These are phyloP conservation scores for Ruditapes philippinarum DNA, from an alignment of 1,140 invertebrate genomes.

Conservation along the genomic window DNA sequence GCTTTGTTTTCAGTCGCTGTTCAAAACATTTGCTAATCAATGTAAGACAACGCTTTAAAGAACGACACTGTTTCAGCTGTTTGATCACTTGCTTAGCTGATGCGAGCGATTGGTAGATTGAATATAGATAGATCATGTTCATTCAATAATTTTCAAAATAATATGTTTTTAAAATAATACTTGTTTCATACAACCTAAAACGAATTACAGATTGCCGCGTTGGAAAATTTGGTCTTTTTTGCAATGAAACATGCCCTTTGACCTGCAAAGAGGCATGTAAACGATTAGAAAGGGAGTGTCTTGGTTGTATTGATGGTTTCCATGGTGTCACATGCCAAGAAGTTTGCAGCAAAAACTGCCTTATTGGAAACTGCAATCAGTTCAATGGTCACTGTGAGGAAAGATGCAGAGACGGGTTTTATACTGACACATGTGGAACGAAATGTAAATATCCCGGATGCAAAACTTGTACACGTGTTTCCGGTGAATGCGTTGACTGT, in stretches of 20 bases:
- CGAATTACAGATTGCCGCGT: conserved; percentile 39
- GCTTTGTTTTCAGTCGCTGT: too few relatives aligned
- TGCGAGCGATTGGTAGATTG: too few relatives aligned
- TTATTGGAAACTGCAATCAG: neutral
- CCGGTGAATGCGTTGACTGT: conserved; percentile 15
- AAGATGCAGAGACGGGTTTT: conserved; percentile 31
- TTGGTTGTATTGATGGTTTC: neutral
- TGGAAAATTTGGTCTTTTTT: conserved; percentile 3
- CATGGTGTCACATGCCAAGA: conserved; percentile 1
- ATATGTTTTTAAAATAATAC: too few relatives aligned
- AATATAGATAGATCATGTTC: too few relatives aligned
- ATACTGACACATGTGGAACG: neutral
- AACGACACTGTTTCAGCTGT: too few relatives aligned
- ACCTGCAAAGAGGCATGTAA: conserved; percentile 23
- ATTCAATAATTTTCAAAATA: too few relatives aligned
- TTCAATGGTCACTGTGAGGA: neutral
- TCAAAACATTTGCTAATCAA: too few relatives aligned
- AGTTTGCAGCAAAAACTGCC: conserved; percentile 1
- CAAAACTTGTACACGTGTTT: neutral
- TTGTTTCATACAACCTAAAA: too few relatives aligned
- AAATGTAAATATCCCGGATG: neutral
- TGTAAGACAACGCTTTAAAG: too few relatives aligned
- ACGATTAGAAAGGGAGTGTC: conserved; percentile 4
- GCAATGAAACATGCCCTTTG: neutral
- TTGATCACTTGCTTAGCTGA: too few relatives aligned